Base-by-base conservation (phyloP, 2,797 vertebrate genomes). In the Valencia hispanica region DNA sequence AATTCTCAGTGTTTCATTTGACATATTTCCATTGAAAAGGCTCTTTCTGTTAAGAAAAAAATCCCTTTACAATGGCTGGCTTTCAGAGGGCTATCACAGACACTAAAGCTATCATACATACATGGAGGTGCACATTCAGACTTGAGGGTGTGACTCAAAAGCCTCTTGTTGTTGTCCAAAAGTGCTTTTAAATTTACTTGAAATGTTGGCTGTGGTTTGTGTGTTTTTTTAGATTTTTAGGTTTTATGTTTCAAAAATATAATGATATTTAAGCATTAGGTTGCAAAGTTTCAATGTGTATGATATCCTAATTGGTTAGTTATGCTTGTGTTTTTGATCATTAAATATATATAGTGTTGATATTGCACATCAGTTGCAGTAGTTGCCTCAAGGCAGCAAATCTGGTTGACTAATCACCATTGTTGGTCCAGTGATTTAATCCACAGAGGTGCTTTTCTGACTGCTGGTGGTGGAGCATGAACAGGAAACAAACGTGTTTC, bases 401-500 rank as follows among this genome's bases (percentile, higher is more conserved):
- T 68, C 73, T 76, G 88, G 84, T 89, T 84, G 89, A 87, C 87
- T 73, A 57, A 76, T 85, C 85, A 70, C 79, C 85, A 74, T 78
- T 75, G 66, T 73, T 79, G 78, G 88, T 85, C 85, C 71, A 68
- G 86, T 80, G 88, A 82, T 70, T 87, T 85, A 83, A 87, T 91
- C 88, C 86, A 72, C 82, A 72, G 87, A 81, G 86, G 77, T 79
- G 79, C 78, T 82, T 88, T 84, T 89, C 79, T 91, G 84, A 84
- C 87, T 43, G 72, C 87, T 78, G 85, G 91, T 87, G 27, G 66
- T 75, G 77, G 34, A 83, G 73, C 63, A 34, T 80, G 63, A 87
- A 86, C 80, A 45, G 74, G 88, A 87, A 87, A 89, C 74, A 51
- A 68, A 68, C 81, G 78, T 82, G 75, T 93, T 92, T 91, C 86